Percentiles rank a stretch among this genome's conserved stretches.
phyloP scores from a whole-genome alignment of 2,888 invertebrate species.

The Byasa hedistus region DNA sequence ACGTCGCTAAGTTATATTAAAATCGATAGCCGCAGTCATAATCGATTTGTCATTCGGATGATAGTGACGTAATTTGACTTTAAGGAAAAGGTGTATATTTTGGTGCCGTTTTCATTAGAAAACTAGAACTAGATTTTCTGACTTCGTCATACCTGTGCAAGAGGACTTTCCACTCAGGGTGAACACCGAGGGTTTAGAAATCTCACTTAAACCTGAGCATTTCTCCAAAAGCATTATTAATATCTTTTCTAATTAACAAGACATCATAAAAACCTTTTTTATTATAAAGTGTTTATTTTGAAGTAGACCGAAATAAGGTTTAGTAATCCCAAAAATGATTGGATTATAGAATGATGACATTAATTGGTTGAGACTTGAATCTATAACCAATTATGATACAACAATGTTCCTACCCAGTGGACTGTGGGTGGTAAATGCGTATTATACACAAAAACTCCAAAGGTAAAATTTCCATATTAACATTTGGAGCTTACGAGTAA shows the following conservation, averaged over 20 bases:
- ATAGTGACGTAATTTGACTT: neutral
- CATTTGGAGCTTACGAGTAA: neutral
- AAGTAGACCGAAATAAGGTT: too few relatives aligned
- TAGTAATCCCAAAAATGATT: neutral
- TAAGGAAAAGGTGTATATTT: neutral
- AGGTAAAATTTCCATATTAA: neutral
- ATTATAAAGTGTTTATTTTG: too few relatives aligned
- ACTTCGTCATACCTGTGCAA: too few relatives aligned
- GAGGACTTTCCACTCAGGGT: too few relatives aligned
- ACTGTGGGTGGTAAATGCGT: neutral
- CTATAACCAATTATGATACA: neutral
- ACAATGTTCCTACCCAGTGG: neutral
- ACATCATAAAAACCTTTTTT: too few relatives aligned
- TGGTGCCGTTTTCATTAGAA: too few relatives aligned
- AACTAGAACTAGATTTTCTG: too few relatives aligned
- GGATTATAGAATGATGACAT: neutral
- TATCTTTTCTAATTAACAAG: too few relatives aligned
- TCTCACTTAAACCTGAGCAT: too few relatives aligned
- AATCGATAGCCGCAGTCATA: neutral
- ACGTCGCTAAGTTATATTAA: neutral
- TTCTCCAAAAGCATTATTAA: too few relatives aligned
- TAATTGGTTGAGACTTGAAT: neutral
- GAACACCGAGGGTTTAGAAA: too few relatives aligned
- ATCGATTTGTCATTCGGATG: constrained; percentile 1
- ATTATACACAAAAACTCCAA: neutral